A percentile compares a stretch with the other conserved stretches of the same genome.
Evolutionary conservation across 2,888 invertebrate species (phyloP).

Genomic region (Lithophane semibrunnea): DNA sequence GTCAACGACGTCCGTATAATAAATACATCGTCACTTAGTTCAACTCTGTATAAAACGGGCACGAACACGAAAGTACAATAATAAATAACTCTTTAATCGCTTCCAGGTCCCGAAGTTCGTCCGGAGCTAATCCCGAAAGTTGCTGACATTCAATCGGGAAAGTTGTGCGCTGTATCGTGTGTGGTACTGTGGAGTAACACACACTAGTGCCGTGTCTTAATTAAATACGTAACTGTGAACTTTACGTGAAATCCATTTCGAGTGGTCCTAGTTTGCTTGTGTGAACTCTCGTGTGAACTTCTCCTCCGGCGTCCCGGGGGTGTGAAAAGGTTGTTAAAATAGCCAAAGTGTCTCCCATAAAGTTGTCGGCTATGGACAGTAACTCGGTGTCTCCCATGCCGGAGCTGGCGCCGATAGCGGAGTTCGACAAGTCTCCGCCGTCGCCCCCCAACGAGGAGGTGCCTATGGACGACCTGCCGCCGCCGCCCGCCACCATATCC

Average conservation of each 20-base stretch:
- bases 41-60: slow-evolving; percentile 65
- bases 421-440: slow-evolving; percentile 93
- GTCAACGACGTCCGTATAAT: slow-evolving; percentile 63
- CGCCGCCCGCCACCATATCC: slow-evolving; percentile 91
- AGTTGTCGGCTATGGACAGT: slow-evolving; percentile 92
- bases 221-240: slow-evolving; percentile 64
- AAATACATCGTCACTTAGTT: slow-evolving; percentile 43
- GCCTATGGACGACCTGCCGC: slow-evolving; percentile 92
- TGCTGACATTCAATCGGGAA: slow-evolving; percentile 68
- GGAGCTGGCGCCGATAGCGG: slow-evolving; percentile 92
- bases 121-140: slow-evolving; percentile 73
- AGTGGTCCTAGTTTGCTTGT: slow-evolving; percentile 44
- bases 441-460: slow-evolving; percentile 91
- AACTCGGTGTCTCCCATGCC: slow-evolving; percentile 93
- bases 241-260: slow-evolving; percentile 51
- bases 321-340: slow-evolving; percentile 74
- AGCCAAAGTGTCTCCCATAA: slow-evolving; percentile 90
- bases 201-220: slow-evolving; percentile 55
- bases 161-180: slow-evolving; percentile 63
- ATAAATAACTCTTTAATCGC: slow-evolving; percentile 77
- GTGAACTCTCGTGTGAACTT: slow-evolving; percentile 53
- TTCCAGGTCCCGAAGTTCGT: slow-evolving; percentile 77
- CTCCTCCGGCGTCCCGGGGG: slow-evolving; percentile 84
- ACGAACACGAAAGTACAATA: slow-evolving; percentile 65
- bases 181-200: slow-evolving; percentile 28